These are phyloP conservation scores for Furcifer pardalis DNA, from an alignment of 2,797 vertebrate genomes.

Conservation along the genomic window DNA sequence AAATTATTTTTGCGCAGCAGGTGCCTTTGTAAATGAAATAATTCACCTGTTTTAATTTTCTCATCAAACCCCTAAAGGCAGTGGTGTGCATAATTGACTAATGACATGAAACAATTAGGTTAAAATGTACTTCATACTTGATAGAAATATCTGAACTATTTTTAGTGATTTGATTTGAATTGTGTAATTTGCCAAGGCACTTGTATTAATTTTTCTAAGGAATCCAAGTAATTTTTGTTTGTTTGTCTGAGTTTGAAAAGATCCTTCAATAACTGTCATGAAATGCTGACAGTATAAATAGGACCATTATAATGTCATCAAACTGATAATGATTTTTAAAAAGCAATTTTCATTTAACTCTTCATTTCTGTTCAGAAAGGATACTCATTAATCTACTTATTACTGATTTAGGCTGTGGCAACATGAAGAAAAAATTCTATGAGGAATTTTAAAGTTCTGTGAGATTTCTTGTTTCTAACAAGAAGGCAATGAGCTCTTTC, in stretches of 20 bases:
- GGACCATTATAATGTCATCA: background rate
- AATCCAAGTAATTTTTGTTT: background rate
- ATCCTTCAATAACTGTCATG: background rate
- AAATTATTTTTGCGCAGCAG: slow-evolving; percentile 54
- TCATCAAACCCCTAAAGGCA: slow-evolving; percentile 19
- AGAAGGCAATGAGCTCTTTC: no score
- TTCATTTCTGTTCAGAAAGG: no score
- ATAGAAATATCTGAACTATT: slow-evolving; percentile 18
- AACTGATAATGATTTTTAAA: background rate
- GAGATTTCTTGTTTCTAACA: background rate
- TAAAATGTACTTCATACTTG: slow-evolving; percentile 10
- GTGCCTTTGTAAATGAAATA: slow-evolving; percentile 59
- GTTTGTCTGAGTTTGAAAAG: background rate
- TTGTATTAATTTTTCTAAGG: slow-evolving; percentile 31
- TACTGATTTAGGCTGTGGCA: background rate
- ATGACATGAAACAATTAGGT: slow-evolving; percentile 40
- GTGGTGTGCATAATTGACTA: slow-evolving; percentile 45
- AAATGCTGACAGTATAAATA: slow-evolving; percentile 16
- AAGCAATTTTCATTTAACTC: background rate
- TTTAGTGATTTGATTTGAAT: slow-evolving; percentile 33
- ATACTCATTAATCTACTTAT: no score
- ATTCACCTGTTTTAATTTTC: slow-evolving; percentile 52
- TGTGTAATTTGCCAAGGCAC: slow-evolving; percentile 28
- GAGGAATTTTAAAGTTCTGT: no score
- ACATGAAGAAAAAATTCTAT: no score